Percentiles rank a stretch among this genome's conserved stretches.
These are phyloP conservation scores for Orcinus orca DNA, from an alignment of 2,113 vertebrate species.

Conservation along the genomic window DNA sequence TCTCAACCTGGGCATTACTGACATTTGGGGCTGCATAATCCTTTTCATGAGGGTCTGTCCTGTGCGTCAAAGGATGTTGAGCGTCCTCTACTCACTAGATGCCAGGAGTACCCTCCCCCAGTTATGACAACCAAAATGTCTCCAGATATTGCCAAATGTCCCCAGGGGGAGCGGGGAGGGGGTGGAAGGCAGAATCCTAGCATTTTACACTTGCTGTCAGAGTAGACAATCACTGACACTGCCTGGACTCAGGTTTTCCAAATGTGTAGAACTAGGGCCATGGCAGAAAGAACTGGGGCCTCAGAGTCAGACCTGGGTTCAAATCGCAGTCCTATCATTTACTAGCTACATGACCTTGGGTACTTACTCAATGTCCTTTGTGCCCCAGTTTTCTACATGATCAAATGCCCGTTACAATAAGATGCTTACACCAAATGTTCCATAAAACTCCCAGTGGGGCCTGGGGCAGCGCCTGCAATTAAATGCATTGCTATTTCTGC, in stretches of 20 bases:
- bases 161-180: accelerated
- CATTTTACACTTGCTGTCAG: not conserved
- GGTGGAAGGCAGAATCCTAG: not conserved
- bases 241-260: not conserved
- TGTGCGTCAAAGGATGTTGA: not conserved
- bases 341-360: not conserved
- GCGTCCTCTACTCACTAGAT: not conserved
- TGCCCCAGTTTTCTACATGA: not conserved
- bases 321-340: not conserved
- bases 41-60: not conserved
- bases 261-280: not conserved
- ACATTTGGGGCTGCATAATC: not conserved
- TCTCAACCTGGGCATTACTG: not conserved
- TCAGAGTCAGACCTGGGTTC: not conserved
- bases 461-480: not conserved
- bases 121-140: not conserved
- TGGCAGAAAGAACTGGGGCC: not conserved
- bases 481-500: not conserved
- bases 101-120: not conserved
- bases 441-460: not conserved
- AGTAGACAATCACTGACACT: not conserved
- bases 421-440: not conserved
- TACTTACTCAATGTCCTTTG: not conserved
- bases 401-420: not conserved
- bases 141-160: not conserved